phyloP scores from a whole-genome alignment of 1,140 invertebrate genomes.

The Plodia interpunctella region DNA sequence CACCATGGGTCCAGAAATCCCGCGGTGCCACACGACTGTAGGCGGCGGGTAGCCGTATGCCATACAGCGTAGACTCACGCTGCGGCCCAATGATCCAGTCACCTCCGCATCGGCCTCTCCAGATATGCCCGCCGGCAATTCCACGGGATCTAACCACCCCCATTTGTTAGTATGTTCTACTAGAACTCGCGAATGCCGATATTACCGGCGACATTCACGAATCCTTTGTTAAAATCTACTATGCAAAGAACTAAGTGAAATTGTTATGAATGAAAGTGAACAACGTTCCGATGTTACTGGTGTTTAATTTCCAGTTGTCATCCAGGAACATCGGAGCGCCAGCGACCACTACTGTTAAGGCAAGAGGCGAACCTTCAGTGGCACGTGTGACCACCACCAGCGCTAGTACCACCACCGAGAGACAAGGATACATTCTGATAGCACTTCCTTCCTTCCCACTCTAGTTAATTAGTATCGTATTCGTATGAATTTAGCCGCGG shows the following conservation, averaged over 20 bases:
- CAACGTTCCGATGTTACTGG: slow-evolving; percentile 2
- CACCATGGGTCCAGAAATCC: slow-evolving; percentile 79
- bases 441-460: neutral
- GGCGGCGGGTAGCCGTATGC: slow-evolving; percentile 90
- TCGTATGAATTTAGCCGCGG: slow-evolving; percentile 7
- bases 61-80: slow-evolving; percentile 86
- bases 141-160: slow-evolving; percentile 72
- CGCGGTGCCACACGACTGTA: slow-evolving; percentile 90
- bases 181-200: slow-evolving; percentile 40
- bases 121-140: slow-evolving; percentile 70
- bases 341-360: slow-evolving; percentile 1
- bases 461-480: neutral
- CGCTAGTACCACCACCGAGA: slow-evolving; percentile 26
- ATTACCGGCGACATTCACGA: slow-evolving; percentile 24
- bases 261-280: slow-evolving; percentile 16
- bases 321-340: neutral
- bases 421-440: slow-evolving; percentile 31
- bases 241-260: slow-evolving; percentile 19
- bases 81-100: slow-evolving; percentile 83
- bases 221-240: slow-evolving; percentile 30
- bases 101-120: slow-evolving; percentile 79
- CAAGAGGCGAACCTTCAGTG: slow-evolving; percentile 5
- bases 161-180: slow-evolving; percentile 58
- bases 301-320: neutral
- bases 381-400: slow-evolving; percentile 22